These are phyloP conservation scores for Pseudomyrmex concolor DNA, from an alignment of 1,140 invertebrate genomes.

Conservation along the genomic window DNA sequence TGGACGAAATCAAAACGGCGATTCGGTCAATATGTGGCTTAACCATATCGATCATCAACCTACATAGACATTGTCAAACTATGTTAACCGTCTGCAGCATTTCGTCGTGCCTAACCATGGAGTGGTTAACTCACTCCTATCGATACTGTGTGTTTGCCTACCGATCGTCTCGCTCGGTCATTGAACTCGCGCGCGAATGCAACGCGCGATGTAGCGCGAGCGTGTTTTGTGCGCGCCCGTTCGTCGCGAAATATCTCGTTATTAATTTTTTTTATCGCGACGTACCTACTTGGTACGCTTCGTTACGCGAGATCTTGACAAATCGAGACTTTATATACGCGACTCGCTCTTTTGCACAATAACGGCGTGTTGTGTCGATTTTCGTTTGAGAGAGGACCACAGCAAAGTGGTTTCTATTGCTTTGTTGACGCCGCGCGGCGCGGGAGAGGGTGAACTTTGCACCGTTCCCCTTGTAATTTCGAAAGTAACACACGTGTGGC, in stretches of 20 bases:
- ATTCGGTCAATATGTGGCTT: slow-evolving; percentile 11
- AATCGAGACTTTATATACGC: slow-evolving; percentile 7
- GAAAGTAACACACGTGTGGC: background rate
- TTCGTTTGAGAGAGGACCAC: background rate
- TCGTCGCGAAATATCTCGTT: slow-evolving; percentile 23
- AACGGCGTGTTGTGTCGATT: slow-evolving; percentile 14
- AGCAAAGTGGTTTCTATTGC: background rate
- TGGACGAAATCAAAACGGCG: background rate
- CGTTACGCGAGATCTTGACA: slow-evolving; percentile 12
- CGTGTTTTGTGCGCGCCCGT: background rate
- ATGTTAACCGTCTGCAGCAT: slow-evolving; percentile 30
- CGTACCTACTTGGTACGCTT: background rate
- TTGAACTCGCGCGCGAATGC: background rate
- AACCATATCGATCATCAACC: slow-evolving; percentile 1
- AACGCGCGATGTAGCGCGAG: too few relatives aligned
- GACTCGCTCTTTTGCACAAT: background rate
- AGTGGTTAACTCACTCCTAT: slow-evolving; percentile 34
- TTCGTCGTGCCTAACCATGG: slow-evolving; percentile 18
- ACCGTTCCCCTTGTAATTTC: slow-evolving; percentile 32
- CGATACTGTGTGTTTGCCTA: slow-evolving; percentile 38
- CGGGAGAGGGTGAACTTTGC: slow-evolving; percentile 10
- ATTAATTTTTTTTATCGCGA: slow-evolving; percentile 32
- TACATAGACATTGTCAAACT: slow-evolving; percentile 46
- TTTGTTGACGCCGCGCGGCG: slow-evolving; percentile 17
- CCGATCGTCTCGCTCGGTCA: slow-evolving; percentile 33